Evolutionary conservation across 2,888 invertebrate genomes (phyloP), one percentile per base, ranked within the genome.

Genomic region (Helicoverpa assulta): DNA sequence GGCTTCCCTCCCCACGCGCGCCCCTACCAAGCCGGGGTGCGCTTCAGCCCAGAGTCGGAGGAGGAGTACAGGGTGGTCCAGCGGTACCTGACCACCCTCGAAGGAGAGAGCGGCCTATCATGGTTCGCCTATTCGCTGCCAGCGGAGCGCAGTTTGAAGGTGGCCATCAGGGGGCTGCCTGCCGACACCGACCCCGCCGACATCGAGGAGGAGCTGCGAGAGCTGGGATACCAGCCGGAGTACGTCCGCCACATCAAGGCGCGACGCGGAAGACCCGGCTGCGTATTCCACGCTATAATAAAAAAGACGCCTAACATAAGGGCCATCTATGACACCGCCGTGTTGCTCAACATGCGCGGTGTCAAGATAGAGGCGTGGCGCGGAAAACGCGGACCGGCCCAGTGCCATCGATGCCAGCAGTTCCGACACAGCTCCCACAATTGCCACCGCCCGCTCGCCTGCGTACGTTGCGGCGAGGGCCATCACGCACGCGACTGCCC

Each of bases 81-180:
- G n/a, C 0, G 57, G 0, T 81, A 83, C 70, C 73, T 84, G 0
- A n/a, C 59, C 5, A 50, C 66, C 0, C 51, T 58, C 1, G 69
- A 76, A 8, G 47, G 59, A 1, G 29, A 59, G 1, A 54, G 58
- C 21, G 19, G n/a, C 0, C 61, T 82, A 5, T 19, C 55, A 0
- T 84, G 82, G 79, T 80, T 67, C 64, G 73, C 70, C 6, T 83
- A 80, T 58, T 60, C 78, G 8, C 73, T 73, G 5, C 63, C 69
- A 0, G 55, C 58, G 0, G 81, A 81, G 70, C 68, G 16, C n/a
- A 81, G 2, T 18, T 12, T 52, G n/a, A 52, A 52, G 52, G 61
- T 52, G 51, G 61, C 61, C n/a, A 58, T 65, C 2, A 21, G 80
- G 10, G 77, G 82, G 1, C 77, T 83, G 0, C 83, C 81, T 0